Evolutionary conservation across 2,113 vertebrate species (phyloP).

Genomic region (Misgurnus mizolepis): DNA sequence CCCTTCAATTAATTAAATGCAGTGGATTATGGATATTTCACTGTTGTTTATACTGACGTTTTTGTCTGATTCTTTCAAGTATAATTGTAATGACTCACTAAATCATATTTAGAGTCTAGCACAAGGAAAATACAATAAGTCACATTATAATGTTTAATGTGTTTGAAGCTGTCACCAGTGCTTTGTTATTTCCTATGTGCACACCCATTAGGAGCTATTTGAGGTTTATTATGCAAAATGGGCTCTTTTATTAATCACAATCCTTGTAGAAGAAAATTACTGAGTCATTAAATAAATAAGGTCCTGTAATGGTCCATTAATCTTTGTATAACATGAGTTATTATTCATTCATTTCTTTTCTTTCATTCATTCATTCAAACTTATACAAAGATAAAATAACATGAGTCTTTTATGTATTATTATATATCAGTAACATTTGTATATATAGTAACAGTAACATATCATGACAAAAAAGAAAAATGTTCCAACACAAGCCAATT

Average conservation of each 20-base stretch:
- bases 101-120: neutral
- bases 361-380: too few species aligned
- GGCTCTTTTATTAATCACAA: neutral
- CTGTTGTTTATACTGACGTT: too few species aligned
- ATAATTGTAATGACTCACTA: too few species aligned
- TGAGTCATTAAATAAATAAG: neutral
- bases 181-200: neutral
- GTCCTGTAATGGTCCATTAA: conserved; percentile 4
- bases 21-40: too few species aligned
- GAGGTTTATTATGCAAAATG: neutral
- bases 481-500: neutral
- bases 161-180: neutral
- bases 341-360: neutral
- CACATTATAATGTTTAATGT: neutral
- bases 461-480: neutral
- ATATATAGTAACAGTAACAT: too few species aligned
- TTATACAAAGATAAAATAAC: too few species aligned
- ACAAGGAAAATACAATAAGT: neutral
- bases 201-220: neutral
- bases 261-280: neutral
- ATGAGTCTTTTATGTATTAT: neutral
- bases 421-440: neutral
- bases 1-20: too few species aligned
- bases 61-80: too few species aligned
- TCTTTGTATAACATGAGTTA: neutral